Percentiles rank a stretch among this genome's conserved stretches.
Evolutionary conservation across 2,113 vertebrate genomes (phyloP).

Genomic region (Corydoras sp.): DNA sequence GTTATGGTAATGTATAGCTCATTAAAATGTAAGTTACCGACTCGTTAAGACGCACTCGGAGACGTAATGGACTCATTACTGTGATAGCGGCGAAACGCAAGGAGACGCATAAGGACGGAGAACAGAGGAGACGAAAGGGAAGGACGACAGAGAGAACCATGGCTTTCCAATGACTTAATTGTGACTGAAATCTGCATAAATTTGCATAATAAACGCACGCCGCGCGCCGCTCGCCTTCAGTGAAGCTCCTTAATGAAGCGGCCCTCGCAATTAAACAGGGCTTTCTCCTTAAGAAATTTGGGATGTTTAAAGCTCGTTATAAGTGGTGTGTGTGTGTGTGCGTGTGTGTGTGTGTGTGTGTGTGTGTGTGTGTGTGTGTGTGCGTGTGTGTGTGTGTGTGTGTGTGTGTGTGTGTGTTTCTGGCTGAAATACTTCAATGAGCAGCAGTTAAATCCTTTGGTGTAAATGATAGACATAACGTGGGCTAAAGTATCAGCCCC

Average conservation of each 20-base stretch:
- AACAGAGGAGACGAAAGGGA: slow-evolving; percentile 18
- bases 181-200: slow-evolving; percentile 79
- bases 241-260: slow-evolving; percentile 72
- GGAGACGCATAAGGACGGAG: slow-evolving; percentile 54
- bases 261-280: slow-evolving; percentile 70
- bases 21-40: slow-evolving; percentile 95
- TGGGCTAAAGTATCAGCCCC: no score
- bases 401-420: slow-evolving; percentile 55
- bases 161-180: slow-evolving; percentile 87
- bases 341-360: slow-evolving; percentile 10
- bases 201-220: slow-evolving; percentile 81
- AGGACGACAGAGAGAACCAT: slow-evolving; percentile 52
- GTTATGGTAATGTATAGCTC: slow-evolving; percentile 89
- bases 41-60: slow-evolving; percentile 88
- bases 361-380: background rate
- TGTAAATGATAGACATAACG: no score
- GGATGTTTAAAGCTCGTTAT: slow-evolving; percentile 52
- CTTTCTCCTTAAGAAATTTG: slow-evolving; percentile 66
- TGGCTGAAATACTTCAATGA: no score
- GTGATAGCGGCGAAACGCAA: slow-evolving; percentile 80
- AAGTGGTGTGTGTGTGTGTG: slow-evolving; percentile 41
- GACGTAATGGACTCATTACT: slow-evolving; percentile 90
- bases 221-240: slow-evolving; percentile 61
- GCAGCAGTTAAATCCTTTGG: no score
- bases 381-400: no score